phyloP scores from a whole-genome alignment of 2,888 invertebrate species.

The Lepidochrysops patricia region DNA sequence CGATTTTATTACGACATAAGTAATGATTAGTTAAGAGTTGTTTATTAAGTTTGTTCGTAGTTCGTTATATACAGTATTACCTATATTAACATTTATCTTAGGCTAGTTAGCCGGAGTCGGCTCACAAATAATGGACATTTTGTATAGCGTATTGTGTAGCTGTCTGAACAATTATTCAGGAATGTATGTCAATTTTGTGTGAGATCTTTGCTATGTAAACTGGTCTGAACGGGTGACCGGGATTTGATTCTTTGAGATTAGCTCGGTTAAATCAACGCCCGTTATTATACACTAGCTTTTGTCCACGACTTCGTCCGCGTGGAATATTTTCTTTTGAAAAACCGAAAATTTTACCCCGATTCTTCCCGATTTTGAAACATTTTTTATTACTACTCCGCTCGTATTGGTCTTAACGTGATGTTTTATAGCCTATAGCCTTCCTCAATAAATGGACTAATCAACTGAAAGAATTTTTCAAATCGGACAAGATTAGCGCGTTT shows the following conservation, averaged over 20 bases:
- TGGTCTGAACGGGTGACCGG: not conserved
- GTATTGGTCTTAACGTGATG: too few species aligned
- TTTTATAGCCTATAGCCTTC: too few species aligned
- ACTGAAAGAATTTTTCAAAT: too few species aligned
- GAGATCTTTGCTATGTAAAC: not conserved
- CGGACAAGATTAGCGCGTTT: too few species aligned
- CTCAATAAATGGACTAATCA: too few species aligned
- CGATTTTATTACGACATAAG: not conserved
- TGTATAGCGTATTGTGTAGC: not conserved
- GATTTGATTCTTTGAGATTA: too few species aligned
- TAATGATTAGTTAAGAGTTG: not conserved
- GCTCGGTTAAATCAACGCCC: too few species aligned
- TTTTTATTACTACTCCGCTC: too few species aligned
- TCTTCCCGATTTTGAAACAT: too few species aligned
- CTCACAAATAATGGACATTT: not conserved
- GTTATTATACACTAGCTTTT: too few species aligned
- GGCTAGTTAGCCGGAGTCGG: not conserved
- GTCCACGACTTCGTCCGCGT: too few species aligned
- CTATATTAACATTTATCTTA: not conserved
- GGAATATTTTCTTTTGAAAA: not conserved
- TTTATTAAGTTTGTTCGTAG: conserved; percentile 11
- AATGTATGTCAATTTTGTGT: conserved; percentile 2
- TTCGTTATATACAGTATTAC: conserved; percentile 10
- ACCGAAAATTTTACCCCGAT: not conserved
- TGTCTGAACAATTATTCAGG: not conserved